Evolutionary conservation across 92 coral and sea anemone genomes (phyloP).

Genomic region (Phenganax stokvisi): DNA sequence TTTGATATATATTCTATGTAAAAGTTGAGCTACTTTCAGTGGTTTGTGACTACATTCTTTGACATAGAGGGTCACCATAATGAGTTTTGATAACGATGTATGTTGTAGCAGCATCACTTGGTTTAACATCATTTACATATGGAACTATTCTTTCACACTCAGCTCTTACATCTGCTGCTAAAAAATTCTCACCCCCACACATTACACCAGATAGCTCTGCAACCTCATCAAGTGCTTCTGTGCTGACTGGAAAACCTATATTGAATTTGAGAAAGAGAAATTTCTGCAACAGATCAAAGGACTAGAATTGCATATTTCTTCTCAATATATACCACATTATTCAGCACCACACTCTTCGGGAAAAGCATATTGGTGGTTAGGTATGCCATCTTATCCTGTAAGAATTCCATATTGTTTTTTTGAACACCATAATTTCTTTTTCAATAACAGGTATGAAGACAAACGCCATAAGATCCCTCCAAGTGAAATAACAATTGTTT

Average conservation of each 20-base stretch:
- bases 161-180: constrained; percentile 39
- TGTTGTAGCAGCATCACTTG: constrained; percentile 45
- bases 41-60: not conserved
- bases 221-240: constrained; percentile 45
- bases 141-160: constrained; percentile 49
- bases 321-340: no score
- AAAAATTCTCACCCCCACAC: constrained; percentile 38
- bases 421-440: no score
- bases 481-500: no score
- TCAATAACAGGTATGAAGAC: no score
- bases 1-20: not conserved
- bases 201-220: constrained; percentile 45
- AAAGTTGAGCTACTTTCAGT: not conserved
- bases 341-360: no score
- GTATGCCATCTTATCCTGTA: no score
- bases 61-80: not conserved
- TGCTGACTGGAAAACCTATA: constrained; percentile 46
- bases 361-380: no score
- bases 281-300: no score
- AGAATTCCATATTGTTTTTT: no score
- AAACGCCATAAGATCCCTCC: no score
- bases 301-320: no score
- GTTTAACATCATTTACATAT: constrained; percentile 33
- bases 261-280: no score
- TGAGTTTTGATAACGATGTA: constrained; percentile 45